Base-by-base conservation (phyloP, 2,888 invertebrate species). In the Dione vanillae region DNA sequence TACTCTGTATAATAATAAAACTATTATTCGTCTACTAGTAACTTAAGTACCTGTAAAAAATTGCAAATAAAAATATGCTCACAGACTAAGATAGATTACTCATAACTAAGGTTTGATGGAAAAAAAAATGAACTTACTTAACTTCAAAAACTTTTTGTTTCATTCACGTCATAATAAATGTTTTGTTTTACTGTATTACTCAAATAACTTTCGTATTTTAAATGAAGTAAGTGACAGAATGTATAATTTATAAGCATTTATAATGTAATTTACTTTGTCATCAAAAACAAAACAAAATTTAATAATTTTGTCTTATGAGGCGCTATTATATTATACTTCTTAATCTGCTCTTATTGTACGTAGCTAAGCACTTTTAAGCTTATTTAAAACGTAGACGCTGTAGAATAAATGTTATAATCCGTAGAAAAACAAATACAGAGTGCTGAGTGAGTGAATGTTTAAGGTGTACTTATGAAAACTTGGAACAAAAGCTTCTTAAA, bases 341-440 rank as follows among this genome's bases (percentile, higher is more conserved):
- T 45, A 47, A 20, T 20, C 3, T 49, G 11, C 16, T 16, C 19
- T 16, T 19, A 49, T 49, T 10, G 51, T 51, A 52, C 16, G 14
- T 37, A 47, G 16, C 47, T 47, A 16, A 56, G 54, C 1, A 54
- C 35, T 37, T 37, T 11, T 54, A 56, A 54, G 56, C 16, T 19
- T n/a, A 56, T 56, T 56, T 7, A 37, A 56, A 56, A 56, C 0
- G 54, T 52, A 37, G n/a, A 54, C 37, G 12, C 37, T 16, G 16
- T 40, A 16, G 37, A 40, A 56, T 56, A 37, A 56, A 56, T 56
- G 37, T 56, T 16, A 40, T 40, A 56, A 56, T 56, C 56, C 56
- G 16, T 37, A 11, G 56, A 56, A 56, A 56, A 56, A 56, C 37
- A 40, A 56, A 56, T 56, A 37, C 56, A 16, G 10, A 16, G 12